phyloP scores from a whole-genome alignment of 2,113 vertebrate genomes.

The Macrotus californicus region DNA sequence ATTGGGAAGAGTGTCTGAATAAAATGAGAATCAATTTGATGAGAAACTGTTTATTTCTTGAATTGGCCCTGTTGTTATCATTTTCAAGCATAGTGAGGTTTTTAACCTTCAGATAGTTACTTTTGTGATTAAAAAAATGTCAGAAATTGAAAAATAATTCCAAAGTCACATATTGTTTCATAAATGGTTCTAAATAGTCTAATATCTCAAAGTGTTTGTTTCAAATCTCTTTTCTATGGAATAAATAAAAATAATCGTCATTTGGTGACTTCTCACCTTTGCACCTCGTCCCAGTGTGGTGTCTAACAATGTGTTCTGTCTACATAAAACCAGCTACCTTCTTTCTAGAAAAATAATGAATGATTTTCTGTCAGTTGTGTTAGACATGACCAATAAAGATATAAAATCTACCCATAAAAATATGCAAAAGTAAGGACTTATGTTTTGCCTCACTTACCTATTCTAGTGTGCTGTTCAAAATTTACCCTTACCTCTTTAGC shows the following conservation, averaged over 20 bases:
- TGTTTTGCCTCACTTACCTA: not conserved
- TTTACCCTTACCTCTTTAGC: not conserved
- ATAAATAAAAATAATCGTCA: not conserved
- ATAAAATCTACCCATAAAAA: not conserved
- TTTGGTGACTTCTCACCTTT: not conserved
- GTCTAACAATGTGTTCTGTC: not conserved
- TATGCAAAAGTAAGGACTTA: not conserved
- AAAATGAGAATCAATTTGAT: not conserved
- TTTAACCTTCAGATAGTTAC: not conserved
- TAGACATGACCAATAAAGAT: not conserved
- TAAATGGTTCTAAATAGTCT: not conserved
- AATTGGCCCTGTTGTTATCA: conserved; percentile 1
- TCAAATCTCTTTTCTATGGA: not conserved
- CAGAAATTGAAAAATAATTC: not conserved
- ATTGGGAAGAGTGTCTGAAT: not conserved
- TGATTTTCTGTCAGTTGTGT: conserved; percentile 4
- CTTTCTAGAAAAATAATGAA: not conserved
- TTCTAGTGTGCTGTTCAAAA: not conserved
- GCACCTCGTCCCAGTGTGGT: not conserved
- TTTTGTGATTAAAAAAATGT: not conserved
- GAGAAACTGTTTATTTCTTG: conserved; percentile 31
- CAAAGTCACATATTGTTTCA: not conserved
- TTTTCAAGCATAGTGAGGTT: not conserved
- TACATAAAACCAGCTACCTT: not conserved
- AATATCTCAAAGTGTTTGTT: not conserved